Conservation (phyloP, 1,140 invertebrate species). For the Sycobia sp. region DNA sequence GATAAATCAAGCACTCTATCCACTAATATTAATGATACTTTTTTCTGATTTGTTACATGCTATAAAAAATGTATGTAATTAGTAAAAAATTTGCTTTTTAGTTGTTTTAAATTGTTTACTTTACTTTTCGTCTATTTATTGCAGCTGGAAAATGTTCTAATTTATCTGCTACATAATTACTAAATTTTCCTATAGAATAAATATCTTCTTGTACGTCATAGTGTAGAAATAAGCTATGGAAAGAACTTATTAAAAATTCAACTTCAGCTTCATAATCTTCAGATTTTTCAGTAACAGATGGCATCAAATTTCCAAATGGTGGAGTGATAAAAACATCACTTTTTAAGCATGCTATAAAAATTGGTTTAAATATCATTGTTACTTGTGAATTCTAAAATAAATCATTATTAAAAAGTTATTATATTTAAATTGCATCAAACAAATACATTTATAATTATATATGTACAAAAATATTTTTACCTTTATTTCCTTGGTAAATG, state of each 20-base stretch:
- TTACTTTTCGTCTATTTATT: conserved; percentile 64
- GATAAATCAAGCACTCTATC: conserved; percentile 72
- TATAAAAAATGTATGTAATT: conserved; percentile 9
- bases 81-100: not conserved
- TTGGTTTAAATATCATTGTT: conserved; percentile 68
- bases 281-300: conserved; percentile 60
- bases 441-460: not conserved
- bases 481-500: conserved; percentile 47
- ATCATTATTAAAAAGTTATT: conserved; percentile 32
- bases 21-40: conserved; percentile 69
- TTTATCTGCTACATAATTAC: conserved; percentile 67
- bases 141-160: conserved; percentile 65
- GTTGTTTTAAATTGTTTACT: no score
- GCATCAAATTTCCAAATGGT: conserved; percentile 66
- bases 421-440: not conserved
- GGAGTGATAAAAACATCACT: conserved; percentile 70
- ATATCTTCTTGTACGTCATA: conserved; percentile 70
- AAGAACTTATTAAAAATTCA: conserved; percentile 64
- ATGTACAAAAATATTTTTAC: not conserved
- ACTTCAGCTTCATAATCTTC: conserved; percentile 53
- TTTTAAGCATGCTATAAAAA: conserved; percentile 66
- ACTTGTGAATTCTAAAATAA: conserved; percentile 65
- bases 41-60: conserved; percentile 44
- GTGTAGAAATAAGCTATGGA: conserved; percentile 67
- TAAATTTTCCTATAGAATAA: conserved; percentile 68